These are phyloP conservation scores for Heliconius hortense DNA, from an alignment of 2,888 invertebrate genomes.

Conservation along the genomic window DNA sequence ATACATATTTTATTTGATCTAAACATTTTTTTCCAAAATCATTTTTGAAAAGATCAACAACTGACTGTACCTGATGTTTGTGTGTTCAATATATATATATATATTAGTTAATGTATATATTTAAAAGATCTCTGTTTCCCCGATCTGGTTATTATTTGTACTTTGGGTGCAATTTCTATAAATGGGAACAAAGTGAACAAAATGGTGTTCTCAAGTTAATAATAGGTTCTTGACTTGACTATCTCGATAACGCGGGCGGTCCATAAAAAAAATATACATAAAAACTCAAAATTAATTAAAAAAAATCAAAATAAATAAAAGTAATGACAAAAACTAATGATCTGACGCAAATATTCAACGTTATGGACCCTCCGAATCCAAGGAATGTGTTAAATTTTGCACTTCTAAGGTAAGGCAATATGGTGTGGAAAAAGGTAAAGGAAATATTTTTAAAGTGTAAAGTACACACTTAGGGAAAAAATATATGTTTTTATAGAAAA, in stretches of 20 bases:
- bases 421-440: not conserved
- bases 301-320: not conserved
- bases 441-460: no score
- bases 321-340: not conserved
- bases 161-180: not conserved
- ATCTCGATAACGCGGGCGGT: not conserved
- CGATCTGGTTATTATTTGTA: no score
- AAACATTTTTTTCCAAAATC: no score
- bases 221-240: not conserved
- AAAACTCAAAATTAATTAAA: not conserved
- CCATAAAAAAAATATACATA: not conserved
- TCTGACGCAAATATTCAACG: not conserved
- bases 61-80: not conserved
- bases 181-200: not conserved
- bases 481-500: not conserved
- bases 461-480: no score
- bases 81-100: no score
- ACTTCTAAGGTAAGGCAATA: conserved; percentile 35
- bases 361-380: conserved; percentile 3
- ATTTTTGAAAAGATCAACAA: no score
- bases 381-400: not conserved
- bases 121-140: no score
- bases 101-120: no score
- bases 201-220: not conserved
- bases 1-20: no score